These are phyloP conservation scores for Cistogaster globosa DNA, from an alignment of 2,888 invertebrate genomes.

Conservation along the genomic window DNA sequence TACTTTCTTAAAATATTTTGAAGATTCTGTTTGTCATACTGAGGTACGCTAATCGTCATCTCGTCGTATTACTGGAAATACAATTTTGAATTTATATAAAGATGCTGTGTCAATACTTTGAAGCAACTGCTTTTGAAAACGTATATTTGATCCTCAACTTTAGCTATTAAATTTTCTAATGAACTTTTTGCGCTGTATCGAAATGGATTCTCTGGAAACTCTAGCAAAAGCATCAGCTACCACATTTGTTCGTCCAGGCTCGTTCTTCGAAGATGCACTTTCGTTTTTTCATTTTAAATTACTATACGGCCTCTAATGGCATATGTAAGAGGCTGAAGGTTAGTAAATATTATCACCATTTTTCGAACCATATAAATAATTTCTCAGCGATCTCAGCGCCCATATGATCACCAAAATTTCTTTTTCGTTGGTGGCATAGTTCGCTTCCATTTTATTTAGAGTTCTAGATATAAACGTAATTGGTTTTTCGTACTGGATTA, in stretches of 20 bases:
- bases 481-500: too few relatives aligned
- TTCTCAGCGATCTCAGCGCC: constrained; percentile 70
- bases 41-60: constrained; percentile 47
- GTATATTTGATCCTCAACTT: neutral
- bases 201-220: constrained; percentile 34
- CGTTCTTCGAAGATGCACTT: constrained; percentile 75
- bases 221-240: constrained; percentile 73
- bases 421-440: too few relatives aligned
- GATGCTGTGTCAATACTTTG: constrained; percentile 36
- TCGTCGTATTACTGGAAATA: constrained; percentile 60
- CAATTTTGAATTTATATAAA: constrained; percentile 50
- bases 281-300: too few relatives aligned
- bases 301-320: constrained; percentile 43
- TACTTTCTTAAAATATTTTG: neutral
- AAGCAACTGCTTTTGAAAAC: constrained; percentile 59
- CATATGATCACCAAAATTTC: too few relatives aligned
- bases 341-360: constrained; percentile 69
- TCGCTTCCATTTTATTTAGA: too few relatives aligned
- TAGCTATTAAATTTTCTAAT: constrained; percentile 65
- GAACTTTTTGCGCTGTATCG: constrained; percentile 68
- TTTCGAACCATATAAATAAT: constrained; percentile 77
- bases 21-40: constrained; percentile 15
- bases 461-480: too few relatives aligned
- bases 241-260: constrained; percentile 76
- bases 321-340: constrained; percentile 57